phyloP scores from a whole-genome alignment of 2,888 invertebrate genomes.

The Gerosis bhagava region DNA sequence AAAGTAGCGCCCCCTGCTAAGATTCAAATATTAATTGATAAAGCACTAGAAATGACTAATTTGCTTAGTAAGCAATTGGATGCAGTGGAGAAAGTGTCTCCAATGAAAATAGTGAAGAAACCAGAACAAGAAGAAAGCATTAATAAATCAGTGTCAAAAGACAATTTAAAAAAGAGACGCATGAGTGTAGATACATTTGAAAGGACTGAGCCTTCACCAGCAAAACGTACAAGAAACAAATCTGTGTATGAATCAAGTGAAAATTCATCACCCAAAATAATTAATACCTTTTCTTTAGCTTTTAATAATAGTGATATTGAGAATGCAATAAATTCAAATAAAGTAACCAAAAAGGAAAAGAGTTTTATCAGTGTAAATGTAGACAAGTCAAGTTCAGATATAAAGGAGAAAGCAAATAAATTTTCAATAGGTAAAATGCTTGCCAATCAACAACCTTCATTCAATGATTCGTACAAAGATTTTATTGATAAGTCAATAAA shows the following conservation, averaged over 20 bases:
- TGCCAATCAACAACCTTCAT: constrained; percentile 35
- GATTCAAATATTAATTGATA: constrained; percentile 44
- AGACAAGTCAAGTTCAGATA: too few relatives aligned
- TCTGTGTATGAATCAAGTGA: not conserved
- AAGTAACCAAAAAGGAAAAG: too few relatives aligned
- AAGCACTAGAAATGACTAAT: constrained; percentile 54
- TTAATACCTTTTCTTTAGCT: constrained; percentile 34
- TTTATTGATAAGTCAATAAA: constrained; percentile 41
- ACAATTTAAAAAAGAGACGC: constrained; percentile 8
- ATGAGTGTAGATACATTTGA: constrained; percentile 1
- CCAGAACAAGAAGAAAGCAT: too few relatives aligned
- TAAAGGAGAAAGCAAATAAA: too few relatives aligned
- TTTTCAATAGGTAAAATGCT: too few relatives aligned
- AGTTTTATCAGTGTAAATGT: too few relatives aligned
- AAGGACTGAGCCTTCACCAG: not conserved
- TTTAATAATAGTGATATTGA: not conserved
- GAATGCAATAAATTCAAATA: too few relatives aligned
- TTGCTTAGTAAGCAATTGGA: too few relatives aligned
- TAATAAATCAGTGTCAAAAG: too few relatives aligned
- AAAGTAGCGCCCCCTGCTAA: constrained; percentile 42
- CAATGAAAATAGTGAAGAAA: too few relatives aligned
- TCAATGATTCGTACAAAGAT: constrained; percentile 59
- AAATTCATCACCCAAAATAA: constrained; percentile 31
- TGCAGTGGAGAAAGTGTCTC: constrained; percentile 13
- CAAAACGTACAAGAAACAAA: constrained; percentile 19